phyloP scores from a whole-genome alignment of 35 echinoderm and acorn worm genomes.

The Eucidaris tribuloides region DNA sequence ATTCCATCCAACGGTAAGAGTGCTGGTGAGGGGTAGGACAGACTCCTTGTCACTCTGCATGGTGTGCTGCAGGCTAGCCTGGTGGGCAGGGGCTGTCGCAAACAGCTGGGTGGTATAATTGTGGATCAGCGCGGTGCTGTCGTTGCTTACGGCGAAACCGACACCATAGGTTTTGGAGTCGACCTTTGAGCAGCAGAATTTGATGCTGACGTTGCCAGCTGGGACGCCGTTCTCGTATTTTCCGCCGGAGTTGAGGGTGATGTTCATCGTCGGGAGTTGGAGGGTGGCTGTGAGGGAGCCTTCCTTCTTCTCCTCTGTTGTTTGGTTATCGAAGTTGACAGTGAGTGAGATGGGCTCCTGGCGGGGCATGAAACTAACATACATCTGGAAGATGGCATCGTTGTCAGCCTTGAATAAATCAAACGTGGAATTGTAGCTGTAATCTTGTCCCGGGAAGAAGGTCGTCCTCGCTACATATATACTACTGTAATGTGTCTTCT shows the following conservation, averaged over 20 bases:
- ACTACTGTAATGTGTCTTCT: not conserved
- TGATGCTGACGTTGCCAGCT: not conserved
- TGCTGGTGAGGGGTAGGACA: too few species aligned
- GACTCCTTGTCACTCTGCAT: too few species aligned
- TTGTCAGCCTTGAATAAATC: not conserved
- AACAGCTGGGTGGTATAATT: not conserved
- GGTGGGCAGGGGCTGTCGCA: not conserved
- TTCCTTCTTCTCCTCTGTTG: not conserved
- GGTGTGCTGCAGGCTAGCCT: too few species aligned
- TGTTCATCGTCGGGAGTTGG: not conserved
- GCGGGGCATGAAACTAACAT: not conserved
- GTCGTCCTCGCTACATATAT: not conserved
- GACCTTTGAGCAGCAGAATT: not conserved
- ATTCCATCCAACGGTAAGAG: too few species aligned
- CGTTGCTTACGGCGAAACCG: not conserved
- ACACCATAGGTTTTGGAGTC: not conserved
- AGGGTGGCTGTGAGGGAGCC: not conserved
- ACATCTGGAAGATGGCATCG: not conserved
- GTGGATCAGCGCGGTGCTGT: not conserved
- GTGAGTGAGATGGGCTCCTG: not conserved
- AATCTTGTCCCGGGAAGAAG: not conserved
- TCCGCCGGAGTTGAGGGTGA: not conserved
- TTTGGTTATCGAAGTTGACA: not conserved
- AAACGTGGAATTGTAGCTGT: not conserved
- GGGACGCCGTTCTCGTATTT: slow-evolving; percentile 6